Percentiles rank a stretch among this genome's conserved stretches.
Evolutionary conservation across 2,888 invertebrate species (phyloP).

Genomic region (Ypsolopha sequella): DNA sequence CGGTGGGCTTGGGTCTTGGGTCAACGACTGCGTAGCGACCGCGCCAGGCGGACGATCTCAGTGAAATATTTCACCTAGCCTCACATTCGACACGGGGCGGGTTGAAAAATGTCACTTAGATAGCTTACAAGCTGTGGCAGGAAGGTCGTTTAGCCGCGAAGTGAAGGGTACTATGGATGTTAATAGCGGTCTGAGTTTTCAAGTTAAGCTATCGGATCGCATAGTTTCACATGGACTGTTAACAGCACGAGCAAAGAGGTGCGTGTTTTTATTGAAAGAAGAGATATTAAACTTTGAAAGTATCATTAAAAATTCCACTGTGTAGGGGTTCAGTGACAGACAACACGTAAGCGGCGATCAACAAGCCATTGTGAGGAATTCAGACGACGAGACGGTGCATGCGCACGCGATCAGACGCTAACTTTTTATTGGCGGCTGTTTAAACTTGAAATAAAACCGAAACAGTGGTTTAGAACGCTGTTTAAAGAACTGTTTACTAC

Average conservation of each 20-base stretch:
- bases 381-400: constrained; percentile 26
- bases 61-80: constrained; percentile 44
- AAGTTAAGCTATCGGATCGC: no score
- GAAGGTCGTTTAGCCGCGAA: not conserved
- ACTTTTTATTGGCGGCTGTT: no score
- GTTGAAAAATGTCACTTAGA: not conserved
- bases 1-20: constrained; percentile 39
- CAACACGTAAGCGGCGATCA: constrained; percentile 28
- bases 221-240: no score
- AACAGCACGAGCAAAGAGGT: no score
- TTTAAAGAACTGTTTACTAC: no score
- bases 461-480: no score
- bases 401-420: constrained; percentile 17
- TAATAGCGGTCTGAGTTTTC: no score
- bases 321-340: constrained; percentile 34
- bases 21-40: constrained; percentile 44
- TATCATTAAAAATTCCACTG: not conserved
- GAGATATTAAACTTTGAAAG: no score
- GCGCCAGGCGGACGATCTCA: constrained; percentile 24
- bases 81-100: constrained; percentile 32
- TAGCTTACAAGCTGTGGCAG: not conserved
- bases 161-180: no score
- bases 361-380: constrained; percentile 46
- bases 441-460: no score
- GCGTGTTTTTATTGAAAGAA: no score